Evolutionary conservation across 2,113 vertebrate species (phyloP), one percentile per base, ranked within the genome.

Genomic region (Notiomystis cincta): DNA sequence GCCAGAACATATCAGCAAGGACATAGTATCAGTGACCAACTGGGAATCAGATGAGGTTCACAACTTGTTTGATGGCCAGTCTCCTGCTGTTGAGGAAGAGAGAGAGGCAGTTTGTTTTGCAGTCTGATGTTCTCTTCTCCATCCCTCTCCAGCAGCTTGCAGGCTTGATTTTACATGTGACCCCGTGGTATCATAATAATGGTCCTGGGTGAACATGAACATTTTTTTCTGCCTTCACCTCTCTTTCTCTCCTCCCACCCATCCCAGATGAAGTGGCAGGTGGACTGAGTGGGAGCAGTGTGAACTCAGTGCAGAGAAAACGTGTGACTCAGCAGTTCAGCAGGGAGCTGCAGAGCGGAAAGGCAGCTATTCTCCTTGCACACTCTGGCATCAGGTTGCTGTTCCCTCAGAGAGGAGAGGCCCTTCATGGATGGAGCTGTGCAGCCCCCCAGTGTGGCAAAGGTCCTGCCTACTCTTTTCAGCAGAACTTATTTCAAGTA

Each of bases 221-320:
- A 3, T 91, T 95, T 96, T 96, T 92, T 90, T 94, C 53, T 75
- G 27, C 64, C 75, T 96, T 97, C 78, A 86, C 90, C 91, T 94
- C 80, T 93, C 58, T 73, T 93, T 96, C 89, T 95, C 45, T 91
- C 83, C 87, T 95, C 93, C 95, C 61, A 94, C 96, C 93, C 65
- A 82, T 82, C 89, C 92, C 97, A 97, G 89, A 94, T 94, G 95
- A 96, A 95, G 87, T 95, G 94, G 88, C 96, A 97, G 97, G 95
- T 96, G 97, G 95, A 96, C 91, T 95, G 97, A 94, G 97, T 97
- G 96, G 97, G 97, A 92, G 94, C 96, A 93, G 81, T 96, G 94
- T 94, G 95, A 97, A 95, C 86, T 82, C 80, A 96, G 84, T 67
- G 94, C 89, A 82, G 88, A 82, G 90, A 95, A 97, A 94, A 91